Evolutionary conservation across 1,140 invertebrate genomes (phyloP).

Genomic region (Eumeta japonica): DNA sequence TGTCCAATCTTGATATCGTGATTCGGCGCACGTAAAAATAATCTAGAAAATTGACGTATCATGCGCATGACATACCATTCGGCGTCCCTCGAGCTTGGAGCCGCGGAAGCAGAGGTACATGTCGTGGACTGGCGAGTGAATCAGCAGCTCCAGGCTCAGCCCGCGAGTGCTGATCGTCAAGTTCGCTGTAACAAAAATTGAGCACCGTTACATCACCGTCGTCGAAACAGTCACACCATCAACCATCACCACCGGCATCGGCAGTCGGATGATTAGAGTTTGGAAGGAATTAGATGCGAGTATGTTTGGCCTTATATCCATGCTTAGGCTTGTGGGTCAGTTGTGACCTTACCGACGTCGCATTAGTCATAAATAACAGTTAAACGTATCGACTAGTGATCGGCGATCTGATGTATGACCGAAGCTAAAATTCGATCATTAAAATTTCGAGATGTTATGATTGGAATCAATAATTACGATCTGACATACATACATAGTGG

Average conservation of each 20-base stretch:
- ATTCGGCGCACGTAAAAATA: not conserved
- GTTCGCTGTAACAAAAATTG: slow-evolving; percentile 49
- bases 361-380: slow-evolving; percentile 23
- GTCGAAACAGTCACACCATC: slow-evolving; percentile 2
- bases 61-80: slow-evolving; percentile 33
- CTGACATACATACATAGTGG: no score
- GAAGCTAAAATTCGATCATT: no score
- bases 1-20: no score
- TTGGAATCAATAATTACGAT: no score
- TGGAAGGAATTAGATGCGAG: not conserved
- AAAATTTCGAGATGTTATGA: no score
- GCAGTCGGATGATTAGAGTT: slow-evolving; percentile 1
- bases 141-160: slow-evolving; percentile 45
- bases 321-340: no score
- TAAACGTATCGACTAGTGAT: no score
- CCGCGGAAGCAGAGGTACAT: slow-evolving; percentile 53
- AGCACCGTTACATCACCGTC: no score
- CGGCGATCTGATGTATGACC: no score
- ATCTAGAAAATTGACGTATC: not conserved
- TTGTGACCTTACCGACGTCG: slow-evolving; percentile 6
- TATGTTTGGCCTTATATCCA: slow-evolving; percentile 5
- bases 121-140: slow-evolving; percentile 46
- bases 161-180: slow-evolving; percentile 49
- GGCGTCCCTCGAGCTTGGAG: slow-evolving; percentile 41
- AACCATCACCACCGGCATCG: not conserved